A percentile compares a stretch with the other conserved stretches of the same genome.
Conservation (phyloP, 2,888 invertebrate genomes). For the Lasiommata megera region DNA sequence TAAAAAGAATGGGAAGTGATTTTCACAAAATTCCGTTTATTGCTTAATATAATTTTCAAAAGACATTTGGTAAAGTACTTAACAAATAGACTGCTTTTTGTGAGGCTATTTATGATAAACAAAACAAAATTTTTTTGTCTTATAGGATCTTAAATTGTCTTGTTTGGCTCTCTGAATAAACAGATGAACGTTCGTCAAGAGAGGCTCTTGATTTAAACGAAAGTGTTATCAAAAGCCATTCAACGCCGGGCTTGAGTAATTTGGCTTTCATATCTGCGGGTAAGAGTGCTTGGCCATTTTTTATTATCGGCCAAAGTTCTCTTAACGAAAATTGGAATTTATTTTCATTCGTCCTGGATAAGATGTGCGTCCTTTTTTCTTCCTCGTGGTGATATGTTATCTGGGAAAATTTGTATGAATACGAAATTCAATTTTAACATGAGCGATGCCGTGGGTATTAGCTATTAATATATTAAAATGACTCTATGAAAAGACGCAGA, state of each 20-base stretch:
- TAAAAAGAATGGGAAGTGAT: constrained; percentile 4
- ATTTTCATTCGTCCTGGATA: not conserved
- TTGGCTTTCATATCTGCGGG: constrained; percentile 12
- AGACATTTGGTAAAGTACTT: too few relatives aligned
- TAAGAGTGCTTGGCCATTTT: constrained; percentile 2
- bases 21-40: not conserved
- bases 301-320: not conserved
- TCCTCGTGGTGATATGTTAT: too few relatives aligned
- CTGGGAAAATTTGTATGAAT: too few relatives aligned
- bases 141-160: not conserved
- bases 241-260: constrained; percentile 22
- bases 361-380: too few relatives aligned
- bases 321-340: not conserved
- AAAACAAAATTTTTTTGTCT: not conserved
- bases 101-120: not conserved
- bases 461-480: too few relatives aligned
- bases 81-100: too few relatives aligned
- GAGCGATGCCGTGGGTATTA: too few relatives aligned
- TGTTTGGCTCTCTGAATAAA: constrained; percentile 7
- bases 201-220: constrained; percentile 29
- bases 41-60: not conserved
- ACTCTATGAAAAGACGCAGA: not conserved
- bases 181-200: constrained; percentile 21
- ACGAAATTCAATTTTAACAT: too few relatives aligned
- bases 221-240: constrained; percentile 25